Evolutionary conservation across 1,140 invertebrate genomes (phyloP).

Genomic region (Panagrolaimus sp.): DNA sequence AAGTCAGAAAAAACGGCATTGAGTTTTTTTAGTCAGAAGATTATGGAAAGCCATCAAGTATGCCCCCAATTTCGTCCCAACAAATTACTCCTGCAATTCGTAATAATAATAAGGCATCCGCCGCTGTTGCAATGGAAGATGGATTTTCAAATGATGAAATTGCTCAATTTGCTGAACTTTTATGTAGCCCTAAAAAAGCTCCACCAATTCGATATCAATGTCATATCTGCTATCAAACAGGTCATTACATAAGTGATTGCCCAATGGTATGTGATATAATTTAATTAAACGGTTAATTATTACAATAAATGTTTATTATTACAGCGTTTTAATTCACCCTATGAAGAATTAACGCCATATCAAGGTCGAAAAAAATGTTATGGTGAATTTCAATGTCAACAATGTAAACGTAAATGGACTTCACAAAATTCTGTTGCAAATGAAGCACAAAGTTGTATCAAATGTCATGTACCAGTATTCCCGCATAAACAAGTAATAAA

Average conservation of each 20-base stretch:
- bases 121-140: constrained; percentile 45
- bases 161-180: constrained; percentile 49
- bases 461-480: constrained; percentile 83
- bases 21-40: background rate
- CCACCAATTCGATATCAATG: constrained; percentile 77
- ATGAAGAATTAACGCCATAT: constrained; percentile 75
- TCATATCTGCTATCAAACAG: constrained; percentile 81
- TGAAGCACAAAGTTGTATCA: constrained; percentile 85
- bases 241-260: constrained; percentile 87
- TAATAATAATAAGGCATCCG: background rate
- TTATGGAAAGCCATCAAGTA: constrained; percentile 8
- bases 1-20: background rate
- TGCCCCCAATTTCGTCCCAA: background rate
- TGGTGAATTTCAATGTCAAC: constrained; percentile 71
- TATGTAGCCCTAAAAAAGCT: constrained; percentile 62
- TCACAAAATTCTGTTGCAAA: constrained; percentile 88
- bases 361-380: constrained; percentile 87
- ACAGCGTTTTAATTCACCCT: constrained; percentile 56
- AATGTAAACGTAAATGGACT: constrained; percentile 91
- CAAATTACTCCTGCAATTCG: background rate
- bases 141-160: constrained; percentile 51
- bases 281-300: background rate
- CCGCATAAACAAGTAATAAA: constrained; percentile 81
- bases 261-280: constrained; percentile 68
- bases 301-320: constrained; percentile 20